Evolutionary conservation across 2,888 invertebrate species (phyloP).

Genomic region (Thymelicus lineola): DNA sequence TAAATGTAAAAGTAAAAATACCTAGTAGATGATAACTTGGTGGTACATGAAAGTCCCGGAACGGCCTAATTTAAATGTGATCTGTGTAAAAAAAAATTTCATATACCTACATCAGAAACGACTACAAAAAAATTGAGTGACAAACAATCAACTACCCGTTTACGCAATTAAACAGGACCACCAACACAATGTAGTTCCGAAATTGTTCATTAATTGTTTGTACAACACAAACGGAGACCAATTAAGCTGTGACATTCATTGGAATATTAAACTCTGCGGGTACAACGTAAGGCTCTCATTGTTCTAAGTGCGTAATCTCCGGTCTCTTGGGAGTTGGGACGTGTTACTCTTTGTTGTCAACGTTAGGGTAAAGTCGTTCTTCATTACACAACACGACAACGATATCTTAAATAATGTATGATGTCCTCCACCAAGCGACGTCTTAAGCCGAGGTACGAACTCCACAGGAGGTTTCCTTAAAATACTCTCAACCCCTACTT

Average conservation of each 20-base stretch:
- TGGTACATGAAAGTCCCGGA: too few relatives aligned
- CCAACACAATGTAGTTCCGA: background rate
- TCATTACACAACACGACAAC: too few relatives aligned
- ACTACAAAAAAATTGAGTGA: background rate
- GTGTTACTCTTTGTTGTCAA: conserved; percentile 48
- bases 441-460: too few relatives aligned
- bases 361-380: conserved; percentile 44
- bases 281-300: background rate
- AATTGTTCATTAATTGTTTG: conserved; percentile 15
- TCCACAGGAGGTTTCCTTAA: too few relatives aligned
- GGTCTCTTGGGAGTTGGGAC: conserved; percentile 17
- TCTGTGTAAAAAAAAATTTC: too few relatives aligned
- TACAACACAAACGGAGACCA: conserved; percentile 11
- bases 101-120: background rate
- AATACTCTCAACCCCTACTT: too few relatives aligned
- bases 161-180: conserved; percentile 6
- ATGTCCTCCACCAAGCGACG: too few relatives aligned
- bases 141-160: background rate
- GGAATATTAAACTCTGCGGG: background rate
- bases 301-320: conserved; percentile 20
- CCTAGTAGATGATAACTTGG: too few relatives aligned
- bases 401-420: too few relatives aligned
- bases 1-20: too few relatives aligned
- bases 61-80: too few relatives aligned
- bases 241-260: conserved; percentile 6